Evolutionary conservation across 2,113 vertebrate species (phyloP), one percentile per base, ranked within the genome.

Genomic region (Saguinus midas): DNA sequence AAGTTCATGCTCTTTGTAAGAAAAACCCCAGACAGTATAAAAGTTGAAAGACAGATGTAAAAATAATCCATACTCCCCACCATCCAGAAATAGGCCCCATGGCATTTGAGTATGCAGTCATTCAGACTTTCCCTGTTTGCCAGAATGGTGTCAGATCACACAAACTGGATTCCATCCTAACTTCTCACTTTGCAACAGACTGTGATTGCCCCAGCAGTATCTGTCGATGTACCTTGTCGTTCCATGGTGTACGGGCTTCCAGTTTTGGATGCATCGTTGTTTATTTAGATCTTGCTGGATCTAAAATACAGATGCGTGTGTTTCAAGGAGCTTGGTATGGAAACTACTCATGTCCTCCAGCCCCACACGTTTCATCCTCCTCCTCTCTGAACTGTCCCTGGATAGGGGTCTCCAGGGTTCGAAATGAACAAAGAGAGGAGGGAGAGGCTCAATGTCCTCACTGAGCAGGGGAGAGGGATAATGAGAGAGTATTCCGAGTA

Each of bases 1-100:
- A 94, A 92, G 76, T 72, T 27, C 52, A 95, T 48, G 57, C 72
- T 85, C 57, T 94, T 96, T 90, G 57, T 94, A 37, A 87, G 83
- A 64, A 75, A 23, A 80, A 2, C 45, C 29, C 78, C 78, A 76
- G 95, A 20, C 18, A 45, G 25, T 57, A 64, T 61, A 66, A 84
- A 92, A 87, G 11, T 75, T 81, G 83, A 88, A 96, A 92, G 91
- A 78, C 37, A 93, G 80, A 55, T 16, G 17, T 75, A 95, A 95
- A 90, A 88, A 80, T n/a, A 94, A 66, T 43, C 40, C 45, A 14
- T 50, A n/a, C 75, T 55, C 43, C 13, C 23, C 3, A 58, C 23
- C 57, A 58, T 35, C 70, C 4, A 50, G 86, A 95, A 89, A 73
- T 29, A 83, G 80, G 45, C 64, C 32, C 52, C 57, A 35, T 7